Conservation (phyloP, 2,888 invertebrate species). For the Eledone cirrhosa region DNA sequence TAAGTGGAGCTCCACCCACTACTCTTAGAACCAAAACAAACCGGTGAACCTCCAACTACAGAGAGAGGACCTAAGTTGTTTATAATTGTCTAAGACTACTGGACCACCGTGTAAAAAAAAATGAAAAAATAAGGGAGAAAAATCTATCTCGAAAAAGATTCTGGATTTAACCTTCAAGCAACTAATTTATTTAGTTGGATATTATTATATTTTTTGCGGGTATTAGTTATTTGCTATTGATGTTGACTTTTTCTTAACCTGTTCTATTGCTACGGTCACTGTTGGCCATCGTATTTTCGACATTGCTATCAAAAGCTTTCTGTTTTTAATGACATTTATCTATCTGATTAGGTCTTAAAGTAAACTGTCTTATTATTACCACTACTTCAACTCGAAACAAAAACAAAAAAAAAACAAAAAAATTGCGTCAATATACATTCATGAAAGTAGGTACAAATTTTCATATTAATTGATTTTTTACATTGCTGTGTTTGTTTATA, state of each 20-base stretch:
- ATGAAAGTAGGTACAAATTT: too few species aligned
- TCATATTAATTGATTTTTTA: too few species aligned
- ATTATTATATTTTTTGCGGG: not conserved
- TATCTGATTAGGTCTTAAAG: too few species aligned
- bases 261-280: not conserved
- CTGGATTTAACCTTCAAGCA: not conserved
- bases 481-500: too few species aligned
- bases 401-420: too few species aligned
- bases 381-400: too few species aligned
- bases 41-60: slow-evolving; percentile 45
- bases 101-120: not conserved
- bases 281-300: not conserved
- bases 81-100: not conserved
- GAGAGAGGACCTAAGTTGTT: slow-evolving; percentile 26
- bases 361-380: too few species aligned
- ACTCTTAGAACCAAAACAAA: slow-evolving; percentile 63
- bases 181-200: not conserved
- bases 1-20: slow-evolving; percentile 51
- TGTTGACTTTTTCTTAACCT: too few species aligned
- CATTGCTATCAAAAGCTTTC: too few species aligned
- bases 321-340: too few species aligned
- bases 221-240: slow-evolving; percentile 25
- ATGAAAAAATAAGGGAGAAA: not conserved
- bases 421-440: too few species aligned
- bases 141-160: not conserved